Evolutionary conservation across 2,888 invertebrate species (phyloP).

Genomic region (Phengaris arion): DNA sequence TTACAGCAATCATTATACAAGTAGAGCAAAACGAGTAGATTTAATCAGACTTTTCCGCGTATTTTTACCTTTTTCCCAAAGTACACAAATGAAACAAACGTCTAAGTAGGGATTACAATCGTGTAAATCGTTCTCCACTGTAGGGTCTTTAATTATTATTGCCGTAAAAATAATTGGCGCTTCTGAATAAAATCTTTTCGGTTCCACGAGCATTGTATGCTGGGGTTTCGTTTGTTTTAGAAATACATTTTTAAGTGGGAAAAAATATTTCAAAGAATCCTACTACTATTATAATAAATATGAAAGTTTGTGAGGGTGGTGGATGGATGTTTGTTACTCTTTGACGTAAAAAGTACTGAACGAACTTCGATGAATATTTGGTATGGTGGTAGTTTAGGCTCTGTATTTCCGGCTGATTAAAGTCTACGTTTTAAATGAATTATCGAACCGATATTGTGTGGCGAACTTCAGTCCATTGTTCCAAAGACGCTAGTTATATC

Average conservation of each 20-base stretch:
- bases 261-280: background rate
- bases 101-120: slow-evolving; percentile 35
- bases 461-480: slow-evolving; percentile 15
- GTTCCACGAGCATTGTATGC: background rate
- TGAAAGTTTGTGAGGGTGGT: no score
- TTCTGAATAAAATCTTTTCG: slow-evolving; percentile 28
- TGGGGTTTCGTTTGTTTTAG: background rate
- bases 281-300: no score
- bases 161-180: slow-evolving; percentile 38
- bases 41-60: slow-evolving; percentile 33
- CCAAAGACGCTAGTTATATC: slow-evolving; percentile 5
- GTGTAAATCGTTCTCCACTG: slow-evolving; percentile 46
- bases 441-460: background rate
- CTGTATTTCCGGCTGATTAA: slow-evolving; percentile 17
- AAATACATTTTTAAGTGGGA: background rate
- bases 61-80: slow-evolving; percentile 33
- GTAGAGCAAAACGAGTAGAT: slow-evolving; percentile 23
- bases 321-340: no score
- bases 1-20: background rate
- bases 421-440: slow-evolving; percentile 8
- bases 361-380: no score
- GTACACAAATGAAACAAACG: slow-evolving; percentile 35
- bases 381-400: no score
- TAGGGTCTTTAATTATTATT: slow-evolving; percentile 40
- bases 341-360: no score